Percentiles rank a stretch among this genome's conserved stretches.
These are phyloP conservation scores for Meriones unguiculatus DNA, from an alignment of 2,113 vertebrate species.

Conservation along the genomic window DNA sequence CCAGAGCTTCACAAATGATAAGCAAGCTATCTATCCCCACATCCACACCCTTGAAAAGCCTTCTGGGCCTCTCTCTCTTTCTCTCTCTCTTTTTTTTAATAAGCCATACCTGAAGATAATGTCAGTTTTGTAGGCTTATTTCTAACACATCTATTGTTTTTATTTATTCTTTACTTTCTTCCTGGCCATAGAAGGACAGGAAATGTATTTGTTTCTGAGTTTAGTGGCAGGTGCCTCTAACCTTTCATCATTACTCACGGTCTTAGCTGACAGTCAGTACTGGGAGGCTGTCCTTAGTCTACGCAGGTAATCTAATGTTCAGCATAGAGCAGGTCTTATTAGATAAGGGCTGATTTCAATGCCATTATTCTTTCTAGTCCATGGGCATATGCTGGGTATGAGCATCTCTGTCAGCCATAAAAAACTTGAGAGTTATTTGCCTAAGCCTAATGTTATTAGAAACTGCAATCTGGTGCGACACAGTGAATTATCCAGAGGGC, in stretches of 20 bases:
- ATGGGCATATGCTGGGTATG: background rate
- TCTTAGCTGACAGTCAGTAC: background rate
- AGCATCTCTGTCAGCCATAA: slow-evolving; percentile 28
- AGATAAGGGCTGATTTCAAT: slow-evolving; percentile 49
- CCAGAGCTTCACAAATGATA: background rate
- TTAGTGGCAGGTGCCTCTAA: slow-evolving; percentile 22
- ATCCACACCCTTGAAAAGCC: background rate
- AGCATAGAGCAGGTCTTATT: background rate
- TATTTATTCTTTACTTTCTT: slow-evolving; percentile 29
- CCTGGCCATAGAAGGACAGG: background rate
- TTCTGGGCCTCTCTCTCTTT: background rate
- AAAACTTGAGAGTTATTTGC: slow-evolving; percentile 44
- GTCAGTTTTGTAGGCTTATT: background rate
- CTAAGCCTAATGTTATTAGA: slow-evolving; percentile 54
- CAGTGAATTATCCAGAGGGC: slow-evolving; percentile 52
- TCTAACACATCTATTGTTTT: background rate
- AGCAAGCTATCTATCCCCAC: background rate
- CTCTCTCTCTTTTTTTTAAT: too few species aligned
- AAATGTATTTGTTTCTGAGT: background rate
- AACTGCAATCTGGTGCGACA: slow-evolving; percentile 28
- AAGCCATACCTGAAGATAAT: background rate
- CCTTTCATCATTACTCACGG: background rate
- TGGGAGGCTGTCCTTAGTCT: slow-evolving; percentile 11
- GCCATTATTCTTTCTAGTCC: slow-evolving; percentile 28
- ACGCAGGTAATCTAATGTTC: slow-evolving; percentile 3